Percentiles rank a stretch among this genome's conserved stretches.
These are phyloP conservation scores for Lota lota DNA, from an alignment of 2,113 vertebrate genomes.

Conservation along the genomic window DNA sequence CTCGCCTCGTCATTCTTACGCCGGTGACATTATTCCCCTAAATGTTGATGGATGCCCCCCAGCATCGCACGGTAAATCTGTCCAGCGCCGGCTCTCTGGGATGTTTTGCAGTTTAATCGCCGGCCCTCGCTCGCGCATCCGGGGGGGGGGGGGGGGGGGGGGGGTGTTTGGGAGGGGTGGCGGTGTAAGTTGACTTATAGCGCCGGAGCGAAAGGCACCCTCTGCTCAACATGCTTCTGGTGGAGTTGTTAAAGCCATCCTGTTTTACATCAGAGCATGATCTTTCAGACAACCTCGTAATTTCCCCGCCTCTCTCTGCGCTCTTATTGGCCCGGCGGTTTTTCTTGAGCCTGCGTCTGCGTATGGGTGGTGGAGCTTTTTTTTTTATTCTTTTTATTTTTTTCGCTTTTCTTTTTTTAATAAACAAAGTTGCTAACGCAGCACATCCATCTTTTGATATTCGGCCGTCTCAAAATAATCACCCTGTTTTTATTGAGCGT, in stretches of 20 bases:
- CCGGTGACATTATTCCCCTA: conserved; percentile 15
- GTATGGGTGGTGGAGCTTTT: no score
- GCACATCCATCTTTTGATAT: conserved; percentile 47
- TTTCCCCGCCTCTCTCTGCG: conserved; percentile 28
- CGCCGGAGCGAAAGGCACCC: conserved; percentile 39
- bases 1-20: conserved; percentile 24
- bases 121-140: conserved; percentile 31
- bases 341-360: no score
- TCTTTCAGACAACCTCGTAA: conserved; percentile 52
- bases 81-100: conserved; percentile 12
- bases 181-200: conserved; percentile 44
- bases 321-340: conserved; percentile 15
- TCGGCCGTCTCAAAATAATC: conserved; percentile 57
- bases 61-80: conserved; percentile 27
- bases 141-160: conserved; percentile 35
- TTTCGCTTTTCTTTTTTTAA: conserved; percentile 20
- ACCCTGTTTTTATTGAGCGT: conserved; percentile 59
- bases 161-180: conserved; percentile 38
- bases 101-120: conserved; percentile 18
- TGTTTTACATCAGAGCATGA: conserved; percentile 63
- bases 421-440: conserved; percentile 46
- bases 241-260: conserved; percentile 54
- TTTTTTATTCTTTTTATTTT: background rate
- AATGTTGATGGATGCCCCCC: conserved; percentile 26
- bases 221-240: conserved; percentile 57